phyloP scores from a whole-genome alignment of 2,797 vertebrate genomes.

The Enteromius afrohamiltoni region DNA sequence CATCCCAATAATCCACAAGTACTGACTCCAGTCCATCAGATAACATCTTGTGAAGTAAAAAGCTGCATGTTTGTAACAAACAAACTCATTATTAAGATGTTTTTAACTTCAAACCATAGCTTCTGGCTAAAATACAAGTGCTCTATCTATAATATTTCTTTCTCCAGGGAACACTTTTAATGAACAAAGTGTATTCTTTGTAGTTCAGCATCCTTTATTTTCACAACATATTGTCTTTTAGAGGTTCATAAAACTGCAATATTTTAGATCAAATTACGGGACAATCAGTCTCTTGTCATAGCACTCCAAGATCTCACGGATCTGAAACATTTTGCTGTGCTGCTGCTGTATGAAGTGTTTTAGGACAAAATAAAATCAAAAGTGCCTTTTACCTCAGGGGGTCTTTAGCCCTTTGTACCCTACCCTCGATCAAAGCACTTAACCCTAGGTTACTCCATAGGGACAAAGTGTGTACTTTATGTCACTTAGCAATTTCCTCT shows the following conservation, averaged over 20 bases:
- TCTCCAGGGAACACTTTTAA: not conserved
- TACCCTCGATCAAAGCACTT: slow-evolving; percentile 13
- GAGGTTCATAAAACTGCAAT: not conserved
- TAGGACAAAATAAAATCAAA: not conserved
- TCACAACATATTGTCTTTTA: not conserved
- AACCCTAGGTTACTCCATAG: not conserved
- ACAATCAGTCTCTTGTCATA: not conserved
- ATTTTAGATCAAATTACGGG: not conserved
- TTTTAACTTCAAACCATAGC: not conserved
- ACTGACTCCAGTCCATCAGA: not conserved
- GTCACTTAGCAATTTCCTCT: slow-evolving; percentile 8
- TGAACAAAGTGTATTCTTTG: not conserved
- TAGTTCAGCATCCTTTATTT: not conserved
- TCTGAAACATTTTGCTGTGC: not conserved
- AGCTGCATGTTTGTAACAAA: not conserved
- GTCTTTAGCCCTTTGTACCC: not conserved
- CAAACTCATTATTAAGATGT: not conserved
- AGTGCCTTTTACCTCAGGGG: not conserved
- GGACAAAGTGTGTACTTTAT: not conserved
- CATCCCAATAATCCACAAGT: not conserved
- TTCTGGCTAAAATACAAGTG: not conserved
- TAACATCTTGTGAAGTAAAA: not conserved
- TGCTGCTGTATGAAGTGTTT: not conserved
- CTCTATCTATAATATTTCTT: not conserved
- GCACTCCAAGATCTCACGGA: not conserved